A percentile compares a stretch with the other conserved stretches of the same genome.
These are phyloP conservation scores for Diuraphis noxia DNA, from an alignment of 1,140 invertebrate species.

Conservation along the genomic window DNA sequence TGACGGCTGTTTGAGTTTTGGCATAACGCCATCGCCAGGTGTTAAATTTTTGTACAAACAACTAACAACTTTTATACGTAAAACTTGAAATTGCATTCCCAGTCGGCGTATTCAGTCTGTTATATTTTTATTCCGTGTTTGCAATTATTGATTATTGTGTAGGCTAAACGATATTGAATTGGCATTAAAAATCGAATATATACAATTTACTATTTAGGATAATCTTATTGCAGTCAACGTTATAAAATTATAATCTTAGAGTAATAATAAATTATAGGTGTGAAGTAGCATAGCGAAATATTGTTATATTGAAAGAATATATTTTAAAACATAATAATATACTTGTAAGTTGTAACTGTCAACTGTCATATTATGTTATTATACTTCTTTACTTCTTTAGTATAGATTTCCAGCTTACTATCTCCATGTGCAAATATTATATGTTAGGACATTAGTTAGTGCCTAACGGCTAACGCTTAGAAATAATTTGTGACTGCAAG, in stretches of 20 bases:
- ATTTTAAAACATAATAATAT: background rate
- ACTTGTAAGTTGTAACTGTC: background rate
- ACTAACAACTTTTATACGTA: background rate
- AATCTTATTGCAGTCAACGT: background rate
- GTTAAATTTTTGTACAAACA: background rate
- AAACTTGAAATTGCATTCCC: conserved; percentile 18
- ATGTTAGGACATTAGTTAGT: too few species aligned
- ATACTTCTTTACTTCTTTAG: background rate
- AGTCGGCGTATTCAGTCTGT: background rate
- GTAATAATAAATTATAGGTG: background rate
- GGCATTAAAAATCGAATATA: background rate
- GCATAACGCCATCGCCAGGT: background rate
- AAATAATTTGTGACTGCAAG: too few species aligned
- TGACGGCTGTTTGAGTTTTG: background rate
- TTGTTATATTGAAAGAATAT: background rate
- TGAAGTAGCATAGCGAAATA: background rate
- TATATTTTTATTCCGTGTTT: background rate
- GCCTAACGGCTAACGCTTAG: too few species aligned
- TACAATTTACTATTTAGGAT: background rate
- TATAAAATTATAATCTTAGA: background rate
- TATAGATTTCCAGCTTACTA: background rate
- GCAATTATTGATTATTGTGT: background rate
- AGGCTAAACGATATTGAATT: background rate
- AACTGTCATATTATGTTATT: background rate
- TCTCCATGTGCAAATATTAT: background rate